These are phyloP conservation scores for Sitobion miscanthi DNA, from an alignment of 1,140 invertebrate species.

Conservation along the genomic window DNA sequence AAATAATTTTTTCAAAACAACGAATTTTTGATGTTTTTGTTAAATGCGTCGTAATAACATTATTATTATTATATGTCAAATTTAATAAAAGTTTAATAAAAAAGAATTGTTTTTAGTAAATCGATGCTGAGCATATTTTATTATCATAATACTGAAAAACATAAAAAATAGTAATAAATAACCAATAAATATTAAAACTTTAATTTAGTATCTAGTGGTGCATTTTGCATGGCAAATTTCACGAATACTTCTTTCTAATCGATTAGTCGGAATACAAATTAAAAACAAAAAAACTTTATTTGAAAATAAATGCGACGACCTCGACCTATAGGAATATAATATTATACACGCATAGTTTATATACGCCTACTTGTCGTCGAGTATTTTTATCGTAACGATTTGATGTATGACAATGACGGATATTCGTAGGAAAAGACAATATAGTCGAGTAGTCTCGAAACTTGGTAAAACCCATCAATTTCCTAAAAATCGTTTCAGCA, in stretches of 20 bases:
- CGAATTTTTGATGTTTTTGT: neutral
- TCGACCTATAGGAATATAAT: neutral
- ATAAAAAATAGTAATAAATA: neutral
- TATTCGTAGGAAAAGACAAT: neutral
- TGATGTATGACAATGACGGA: neutral
- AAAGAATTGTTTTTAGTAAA: neutral
- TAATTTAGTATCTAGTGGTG: neutral
- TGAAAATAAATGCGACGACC: neutral
- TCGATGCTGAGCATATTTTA: neutral
- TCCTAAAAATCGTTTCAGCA: neutral
- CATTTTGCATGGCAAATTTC: neutral
- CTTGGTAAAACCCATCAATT: neutral
- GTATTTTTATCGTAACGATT: neutral
- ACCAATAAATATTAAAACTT: conserved; percentile 2
- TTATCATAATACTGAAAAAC: neutral
- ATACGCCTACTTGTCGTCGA: neutral
- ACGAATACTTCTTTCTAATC: neutral
- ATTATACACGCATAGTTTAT: neutral
- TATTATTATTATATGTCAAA: neutral
- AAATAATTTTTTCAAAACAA: neutral
- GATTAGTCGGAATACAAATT: neutral
- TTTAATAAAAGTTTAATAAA: neutral
- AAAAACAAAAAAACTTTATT: neutral
- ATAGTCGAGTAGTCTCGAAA: neutral
- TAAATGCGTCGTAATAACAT: neutral